These are phyloP conservation scores for Neomorphus geoffroyi DNA, from an alignment of 2,797 vertebrate species.

Conservation along the genomic window DNA sequence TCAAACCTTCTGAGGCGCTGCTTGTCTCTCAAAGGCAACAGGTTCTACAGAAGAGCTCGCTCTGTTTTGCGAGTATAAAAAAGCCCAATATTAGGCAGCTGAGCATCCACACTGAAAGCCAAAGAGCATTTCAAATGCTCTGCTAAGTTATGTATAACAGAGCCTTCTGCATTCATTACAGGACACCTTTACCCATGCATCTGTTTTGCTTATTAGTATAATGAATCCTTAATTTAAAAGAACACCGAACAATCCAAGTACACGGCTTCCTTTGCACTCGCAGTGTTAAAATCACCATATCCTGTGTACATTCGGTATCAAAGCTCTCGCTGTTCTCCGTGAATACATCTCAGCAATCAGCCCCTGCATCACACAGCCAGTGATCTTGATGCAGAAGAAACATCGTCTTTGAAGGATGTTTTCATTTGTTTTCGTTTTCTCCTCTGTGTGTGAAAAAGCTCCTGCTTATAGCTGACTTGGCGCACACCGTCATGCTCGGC, in stretches of 20 bases:
- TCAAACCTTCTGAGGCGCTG: not conserved
- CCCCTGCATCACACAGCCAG: not conserved
- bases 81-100: not conserved
- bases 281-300: not conserved
- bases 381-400: not conserved
- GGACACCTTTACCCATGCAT: not conserved
- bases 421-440: constrained; percentile 30
- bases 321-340: not conserved
- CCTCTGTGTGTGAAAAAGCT: not conserved
- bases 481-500: not conserved
- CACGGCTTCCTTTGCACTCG: not conserved
- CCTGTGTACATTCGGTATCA: not conserved
- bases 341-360: constrained; percentile 1
- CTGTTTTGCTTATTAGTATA: constrained; percentile 15
- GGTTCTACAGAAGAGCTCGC: rapidly evolving
- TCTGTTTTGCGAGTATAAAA: not conserved
- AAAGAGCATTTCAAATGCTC: constrained; percentile 21
- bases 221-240: not conserved
- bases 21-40: not conserved
- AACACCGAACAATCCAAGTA: not conserved
- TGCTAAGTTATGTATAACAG: not conserved
- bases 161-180: not conserved
- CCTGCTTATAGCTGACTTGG: not conserved
- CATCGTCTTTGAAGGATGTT: not conserved
- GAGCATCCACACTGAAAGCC: not conserved